A percentile compares a stretch with the other conserved stretches of the same genome.
These are phyloP conservation scores for Tetragonula carbonaria DNA, from an alignment of 2,888 invertebrate genomes.

Conservation along the genomic window DNA sequence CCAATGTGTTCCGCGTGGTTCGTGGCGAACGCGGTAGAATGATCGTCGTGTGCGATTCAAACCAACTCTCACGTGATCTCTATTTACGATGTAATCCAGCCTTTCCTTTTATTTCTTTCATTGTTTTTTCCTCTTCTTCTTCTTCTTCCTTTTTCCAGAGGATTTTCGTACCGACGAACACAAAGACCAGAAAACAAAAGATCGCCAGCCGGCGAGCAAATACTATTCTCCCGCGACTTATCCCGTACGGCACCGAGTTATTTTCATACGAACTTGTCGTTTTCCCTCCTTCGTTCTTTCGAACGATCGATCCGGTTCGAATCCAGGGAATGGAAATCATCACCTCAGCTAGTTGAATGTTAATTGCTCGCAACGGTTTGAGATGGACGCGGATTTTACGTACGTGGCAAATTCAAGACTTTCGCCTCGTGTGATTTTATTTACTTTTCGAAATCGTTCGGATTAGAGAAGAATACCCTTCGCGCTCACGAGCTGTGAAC, in stretches of 20 bases:
- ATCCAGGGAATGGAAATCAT: background rate
- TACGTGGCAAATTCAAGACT: background rate
- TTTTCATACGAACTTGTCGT: background rate
- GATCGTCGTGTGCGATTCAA: conserved; percentile 51
- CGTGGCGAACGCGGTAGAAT: conserved; percentile 38
- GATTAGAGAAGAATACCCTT: no score
- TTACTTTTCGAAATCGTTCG: no score
- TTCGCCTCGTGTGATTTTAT: no score
- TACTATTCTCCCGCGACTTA: conserved; percentile 28
- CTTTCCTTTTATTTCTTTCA: no score
- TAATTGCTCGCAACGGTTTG: background rate
- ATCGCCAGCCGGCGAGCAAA: background rate
- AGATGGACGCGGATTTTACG: background rate
- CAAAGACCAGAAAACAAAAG: conserved; percentile 28
- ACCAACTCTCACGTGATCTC: conserved; percentile 45
- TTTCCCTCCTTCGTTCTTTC: background rate
- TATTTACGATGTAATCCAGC: conserved; percentile 30
- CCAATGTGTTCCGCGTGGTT: conserved; percentile 49
- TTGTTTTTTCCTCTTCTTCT: background rate
- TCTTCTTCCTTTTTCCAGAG: background rate
- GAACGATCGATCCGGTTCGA: background rate
- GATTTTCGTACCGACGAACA: conserved; percentile 7
- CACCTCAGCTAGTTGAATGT: background rate
- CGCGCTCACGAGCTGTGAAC: no score
- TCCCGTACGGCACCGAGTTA: conserved; percentile 21